Evolutionary conservation across 2,113 vertebrate genomes (phyloP).

Genomic region (Callocephalon fimbriatum): DNA sequence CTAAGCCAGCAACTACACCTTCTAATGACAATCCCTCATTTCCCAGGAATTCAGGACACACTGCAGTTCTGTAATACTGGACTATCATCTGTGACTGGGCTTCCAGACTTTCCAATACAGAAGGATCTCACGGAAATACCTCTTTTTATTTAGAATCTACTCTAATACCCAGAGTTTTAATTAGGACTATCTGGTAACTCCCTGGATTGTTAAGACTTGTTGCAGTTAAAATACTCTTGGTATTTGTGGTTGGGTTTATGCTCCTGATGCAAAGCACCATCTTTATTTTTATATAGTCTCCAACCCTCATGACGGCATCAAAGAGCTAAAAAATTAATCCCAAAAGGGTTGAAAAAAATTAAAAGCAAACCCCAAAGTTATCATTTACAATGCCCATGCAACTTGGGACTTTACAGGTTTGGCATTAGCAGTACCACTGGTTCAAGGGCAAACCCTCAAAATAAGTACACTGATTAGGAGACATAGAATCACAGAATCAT

Average conservation of each 20-base stretch:
- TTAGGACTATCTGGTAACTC: not conserved
- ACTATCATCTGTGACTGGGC: not conserved
- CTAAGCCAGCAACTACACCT: not conserved
- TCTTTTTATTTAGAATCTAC: not conserved
- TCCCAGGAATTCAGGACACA: not conserved
- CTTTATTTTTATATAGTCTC: not conserved
- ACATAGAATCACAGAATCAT: not conserved
- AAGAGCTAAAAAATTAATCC: not conserved
- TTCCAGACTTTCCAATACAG: not conserved
- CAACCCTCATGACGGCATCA: not conserved
- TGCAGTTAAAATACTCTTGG: not conserved
- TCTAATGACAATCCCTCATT: not conserved
- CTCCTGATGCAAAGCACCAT: fast-evolving
- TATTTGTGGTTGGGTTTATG: not conserved
- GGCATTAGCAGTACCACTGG: not conserved
- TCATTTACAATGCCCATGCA: not conserved
- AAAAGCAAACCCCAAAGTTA: not conserved
- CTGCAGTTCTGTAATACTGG: not conserved
- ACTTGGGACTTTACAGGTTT: not conserved
- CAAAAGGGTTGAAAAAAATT: not conserved
- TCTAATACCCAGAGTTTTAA: not conserved
- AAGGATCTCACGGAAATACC: not conserved
- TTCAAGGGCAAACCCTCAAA: not conserved
- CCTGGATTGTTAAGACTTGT: not conserved
- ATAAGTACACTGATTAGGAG: not conserved